These are phyloP conservation scores for Anser brachyrhynchus DNA, from an alignment of 2,113 vertebrate genomes.

Conservation along the genomic window DNA sequence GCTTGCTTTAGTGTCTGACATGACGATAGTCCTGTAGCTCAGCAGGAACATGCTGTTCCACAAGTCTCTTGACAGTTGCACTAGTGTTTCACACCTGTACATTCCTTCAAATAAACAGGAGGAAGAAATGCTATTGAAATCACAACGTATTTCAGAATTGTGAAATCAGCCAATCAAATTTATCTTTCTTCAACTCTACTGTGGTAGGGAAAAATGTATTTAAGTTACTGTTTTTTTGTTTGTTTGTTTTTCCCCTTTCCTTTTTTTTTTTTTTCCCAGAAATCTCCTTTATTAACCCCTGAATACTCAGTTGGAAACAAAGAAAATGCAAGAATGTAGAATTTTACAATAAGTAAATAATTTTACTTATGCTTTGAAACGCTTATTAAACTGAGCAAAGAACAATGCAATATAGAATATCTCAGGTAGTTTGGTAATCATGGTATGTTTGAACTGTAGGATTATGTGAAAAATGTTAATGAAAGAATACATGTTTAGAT, in stretches of 20 bases:
- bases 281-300: neutral
- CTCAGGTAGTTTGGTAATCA: neutral
- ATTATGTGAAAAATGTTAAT: neutral
- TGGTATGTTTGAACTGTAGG: neutral
- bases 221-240: neutral
- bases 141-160: neutral
- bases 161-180: neutral
- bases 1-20: neutral
- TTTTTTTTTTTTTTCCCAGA: neutral
- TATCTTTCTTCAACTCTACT: accelerated
- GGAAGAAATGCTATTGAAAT: neutral
- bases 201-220: neutral
- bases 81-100: neutral
- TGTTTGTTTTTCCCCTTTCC: no score
- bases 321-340: neutral
- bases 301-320: neutral
- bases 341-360: neutral
- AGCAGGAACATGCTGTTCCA: neutral
- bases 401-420: neutral
- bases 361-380: neutral
- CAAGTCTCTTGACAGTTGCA: neutral
- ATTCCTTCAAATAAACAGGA: neutral
- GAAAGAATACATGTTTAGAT: neutral
- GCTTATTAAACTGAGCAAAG: neutral
- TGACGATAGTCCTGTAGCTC: neutral